These are phyloP conservation scores for Erebia aethiops DNA, from an alignment of 2,888 invertebrate species.

Conservation along the genomic window DNA sequence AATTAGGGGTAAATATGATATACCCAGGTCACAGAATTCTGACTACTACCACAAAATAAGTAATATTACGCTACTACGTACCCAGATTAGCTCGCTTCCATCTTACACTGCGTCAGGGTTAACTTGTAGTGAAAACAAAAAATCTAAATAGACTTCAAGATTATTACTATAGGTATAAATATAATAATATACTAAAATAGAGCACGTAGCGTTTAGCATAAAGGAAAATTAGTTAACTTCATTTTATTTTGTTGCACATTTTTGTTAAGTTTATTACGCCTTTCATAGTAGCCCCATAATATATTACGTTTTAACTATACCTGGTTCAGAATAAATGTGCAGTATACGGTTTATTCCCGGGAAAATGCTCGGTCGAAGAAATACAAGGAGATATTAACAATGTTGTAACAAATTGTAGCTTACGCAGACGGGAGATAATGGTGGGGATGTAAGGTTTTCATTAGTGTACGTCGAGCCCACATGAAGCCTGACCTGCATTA, in stretches of 20 bases:
- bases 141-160: no score
- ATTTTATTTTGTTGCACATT: not conserved
- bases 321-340: not conserved
- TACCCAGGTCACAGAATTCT: no score
- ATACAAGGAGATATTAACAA: constrained; percentile 18
- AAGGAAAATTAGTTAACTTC: no score
- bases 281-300: not conserved
- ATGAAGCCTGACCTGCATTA: constrained; percentile 22
- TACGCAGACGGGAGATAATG: constrained; percentile 13
- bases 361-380: constrained; percentile 8
- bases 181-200: not conserved
- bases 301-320: not conserved
- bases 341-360: not conserved
- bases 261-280: no score
- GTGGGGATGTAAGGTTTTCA: constrained; percentile 21
- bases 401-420: constrained; percentile 19
- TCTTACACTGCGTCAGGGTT: no score
- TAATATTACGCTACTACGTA: no score
- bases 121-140: no score
- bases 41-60: no score
- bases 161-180: no score
- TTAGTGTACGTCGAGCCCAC: constrained; percentile 25
- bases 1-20: no score
- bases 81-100: no score
- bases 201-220: not conserved